A percentile compares a stretch with the other conserved stretches of the same genome.
Conservation (phyloP, 2,888 invertebrate genomes). For the Chorisops tibialis region DNA sequence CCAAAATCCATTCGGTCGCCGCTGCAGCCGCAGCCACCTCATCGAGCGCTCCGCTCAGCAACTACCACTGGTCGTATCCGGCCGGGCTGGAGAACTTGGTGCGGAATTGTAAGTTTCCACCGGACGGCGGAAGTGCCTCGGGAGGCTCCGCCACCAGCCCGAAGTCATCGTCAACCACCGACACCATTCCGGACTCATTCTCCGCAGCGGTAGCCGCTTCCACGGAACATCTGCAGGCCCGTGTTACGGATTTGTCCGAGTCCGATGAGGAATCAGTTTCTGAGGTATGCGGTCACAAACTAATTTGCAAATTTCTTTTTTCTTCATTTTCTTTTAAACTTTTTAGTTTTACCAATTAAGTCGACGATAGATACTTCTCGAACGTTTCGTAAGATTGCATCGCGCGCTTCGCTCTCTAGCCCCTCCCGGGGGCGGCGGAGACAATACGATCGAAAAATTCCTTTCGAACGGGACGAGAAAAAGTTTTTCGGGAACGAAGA, state of each 20-base stretch:
- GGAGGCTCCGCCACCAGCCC: not conserved
- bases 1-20: not conserved
- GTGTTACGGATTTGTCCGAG: conserved; percentile 91
- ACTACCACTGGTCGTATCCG: conserved; percentile 31
- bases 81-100: conserved; percentile 28
- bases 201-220: not conserved
- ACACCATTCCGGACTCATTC: conserved; percentile 4
- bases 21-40: conserved; percentile 7
- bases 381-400: conserved; percentile 35
- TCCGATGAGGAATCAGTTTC: conserved; percentile 95
- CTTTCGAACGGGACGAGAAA: no score
- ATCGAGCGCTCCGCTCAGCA: conserved; percentile 41
- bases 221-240: conserved; percentile 60
- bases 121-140: conserved; percentile 17
- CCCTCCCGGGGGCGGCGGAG: not conserved
- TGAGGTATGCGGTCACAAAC: conserved; percentile 66
- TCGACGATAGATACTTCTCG: not conserved
- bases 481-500: no score
- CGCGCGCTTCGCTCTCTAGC: not conserved
- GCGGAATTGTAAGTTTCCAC: conserved; percentile 52
- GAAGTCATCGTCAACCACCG: conserved; percentile 8
- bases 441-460: no score
- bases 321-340: not conserved
- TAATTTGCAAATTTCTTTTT: not conserved
- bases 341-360: not conserved